Conservation (phyloP, 2,888 invertebrate genomes). For the Lepas anatifera region DNA sequence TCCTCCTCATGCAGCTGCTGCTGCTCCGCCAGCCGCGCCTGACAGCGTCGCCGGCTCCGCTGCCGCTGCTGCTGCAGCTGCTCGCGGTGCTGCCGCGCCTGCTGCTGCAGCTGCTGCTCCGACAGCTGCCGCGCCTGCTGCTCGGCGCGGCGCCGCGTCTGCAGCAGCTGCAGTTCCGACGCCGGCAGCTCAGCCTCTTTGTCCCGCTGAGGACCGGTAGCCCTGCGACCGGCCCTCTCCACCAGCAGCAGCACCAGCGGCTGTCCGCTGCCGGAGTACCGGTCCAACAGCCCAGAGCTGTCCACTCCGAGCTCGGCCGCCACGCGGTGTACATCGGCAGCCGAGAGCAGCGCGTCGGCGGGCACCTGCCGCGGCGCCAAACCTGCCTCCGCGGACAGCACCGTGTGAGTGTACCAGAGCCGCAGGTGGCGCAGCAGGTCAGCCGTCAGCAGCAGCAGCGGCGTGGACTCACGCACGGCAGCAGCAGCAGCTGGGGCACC, state of each 20-base stretch:
- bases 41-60: background rate
- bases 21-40: background rate
- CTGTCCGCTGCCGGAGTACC: background rate
- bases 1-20: background rate
- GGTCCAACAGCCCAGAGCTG: background rate
- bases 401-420: background rate
- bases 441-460: background rate
- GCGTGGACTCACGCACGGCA: background rate
- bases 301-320: background rate
- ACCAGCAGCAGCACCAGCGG: background rate
- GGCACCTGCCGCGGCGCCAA: background rate
- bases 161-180: background rate
- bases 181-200: too few species aligned
- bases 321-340: background rate
- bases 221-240: background rate
- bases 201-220: background rate
- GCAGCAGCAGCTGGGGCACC: background rate
- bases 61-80: background rate
- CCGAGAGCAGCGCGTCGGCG: background rate
- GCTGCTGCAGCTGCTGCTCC: background rate
- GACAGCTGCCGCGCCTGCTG: background rate
- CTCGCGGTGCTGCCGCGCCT: background rate
- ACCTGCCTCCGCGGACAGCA: background rate
- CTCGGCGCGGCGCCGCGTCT: background rate
- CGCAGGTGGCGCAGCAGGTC: conserved; percentile 7